Percentiles rank a stretch among this genome's conserved stretches.
Conservation (phyloP, 2,113 vertebrate species). For the Galemys pyrenaicus region DNA sequence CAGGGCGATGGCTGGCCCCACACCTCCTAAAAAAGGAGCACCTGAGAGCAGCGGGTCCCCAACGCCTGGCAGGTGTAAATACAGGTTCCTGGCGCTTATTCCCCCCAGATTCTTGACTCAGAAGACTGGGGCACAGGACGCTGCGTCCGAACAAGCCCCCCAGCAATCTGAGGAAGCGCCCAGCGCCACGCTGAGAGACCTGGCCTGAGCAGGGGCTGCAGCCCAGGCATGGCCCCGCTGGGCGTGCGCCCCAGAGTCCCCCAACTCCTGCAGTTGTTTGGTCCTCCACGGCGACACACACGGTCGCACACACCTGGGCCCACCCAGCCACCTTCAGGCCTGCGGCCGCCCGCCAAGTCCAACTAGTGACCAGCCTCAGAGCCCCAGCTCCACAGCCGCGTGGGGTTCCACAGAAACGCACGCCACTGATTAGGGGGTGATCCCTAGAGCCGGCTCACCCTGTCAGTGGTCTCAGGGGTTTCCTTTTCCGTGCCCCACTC, state of each 20-base stretch:
- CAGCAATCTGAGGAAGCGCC: background rate
- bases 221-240: fast-evolving
- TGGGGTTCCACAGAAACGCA: background rate
- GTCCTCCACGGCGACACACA: background rate
- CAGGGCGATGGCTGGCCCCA: background rate
- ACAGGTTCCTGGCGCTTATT: background rate
- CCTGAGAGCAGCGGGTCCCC: background rate
- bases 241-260: background rate
- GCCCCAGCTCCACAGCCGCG: background rate
- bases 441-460: background rate
- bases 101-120: background rate
- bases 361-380: background rate
- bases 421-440: background rate
- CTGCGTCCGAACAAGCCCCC: background rate
- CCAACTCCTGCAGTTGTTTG: background rate
- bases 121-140: background rate
- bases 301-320: background rate
- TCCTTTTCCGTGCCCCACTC: background rate
- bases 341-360: background rate
- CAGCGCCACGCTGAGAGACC: background rate
- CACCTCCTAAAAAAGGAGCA: background rate
- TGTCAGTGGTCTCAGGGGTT: background rate
- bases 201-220: background rate
- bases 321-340: background rate
- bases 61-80: background rate